Percentiles rank a stretch among this genome's conserved stretches.
phyloP scores from a whole-genome alignment of 2,888 invertebrate species.

The Coelopa pilipes region DNA sequence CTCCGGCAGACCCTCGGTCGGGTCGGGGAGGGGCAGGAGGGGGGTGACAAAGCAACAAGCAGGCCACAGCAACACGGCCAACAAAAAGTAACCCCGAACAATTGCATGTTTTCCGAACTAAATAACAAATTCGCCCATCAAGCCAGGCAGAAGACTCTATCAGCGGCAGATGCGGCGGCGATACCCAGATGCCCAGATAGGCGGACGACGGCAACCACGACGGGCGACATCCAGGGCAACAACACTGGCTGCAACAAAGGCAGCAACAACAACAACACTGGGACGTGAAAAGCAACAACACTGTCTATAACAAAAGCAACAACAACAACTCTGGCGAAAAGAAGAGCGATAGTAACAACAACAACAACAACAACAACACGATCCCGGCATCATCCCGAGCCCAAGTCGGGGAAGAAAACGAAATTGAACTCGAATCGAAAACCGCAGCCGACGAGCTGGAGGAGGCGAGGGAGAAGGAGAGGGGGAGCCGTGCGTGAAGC shows the following conservation, averaged over 20 bases:
- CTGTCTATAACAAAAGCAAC: constrained; percentile 34
- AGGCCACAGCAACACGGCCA: constrained; percentile 21
- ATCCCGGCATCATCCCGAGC: background rate
- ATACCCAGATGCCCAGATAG: background rate
- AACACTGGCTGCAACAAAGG: too few relatives aligned
- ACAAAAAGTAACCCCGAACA: constrained; percentile 44
- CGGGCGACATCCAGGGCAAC: background rate
- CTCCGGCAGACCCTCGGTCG: constrained; percentile 33
- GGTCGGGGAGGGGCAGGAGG: background rate
- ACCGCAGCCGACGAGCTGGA: constrained; percentile 47
- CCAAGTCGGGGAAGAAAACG: constrained; percentile 54
- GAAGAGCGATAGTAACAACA: constrained; percentile 29
- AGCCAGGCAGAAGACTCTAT: constrained; percentile 59
- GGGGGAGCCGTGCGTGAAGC: background rate
- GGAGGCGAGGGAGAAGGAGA: background rate
- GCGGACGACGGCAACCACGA: constrained; percentile 1
- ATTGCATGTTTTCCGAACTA: constrained; percentile 59
- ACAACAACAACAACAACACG: constrained; percentile 24
- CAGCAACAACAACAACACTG: background rate
- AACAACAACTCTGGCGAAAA: constrained; percentile 33
- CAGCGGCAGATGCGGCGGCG: constrained; percentile 49
- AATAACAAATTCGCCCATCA: constrained; percentile 65
- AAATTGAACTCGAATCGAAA: constrained; percentile 53
- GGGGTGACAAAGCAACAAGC: constrained; percentile 9
- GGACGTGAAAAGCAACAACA: constrained; percentile 8